phyloP scores from a whole-genome alignment of 1,140 invertebrate genomes.

The Penaeus vannamei region DNA sequence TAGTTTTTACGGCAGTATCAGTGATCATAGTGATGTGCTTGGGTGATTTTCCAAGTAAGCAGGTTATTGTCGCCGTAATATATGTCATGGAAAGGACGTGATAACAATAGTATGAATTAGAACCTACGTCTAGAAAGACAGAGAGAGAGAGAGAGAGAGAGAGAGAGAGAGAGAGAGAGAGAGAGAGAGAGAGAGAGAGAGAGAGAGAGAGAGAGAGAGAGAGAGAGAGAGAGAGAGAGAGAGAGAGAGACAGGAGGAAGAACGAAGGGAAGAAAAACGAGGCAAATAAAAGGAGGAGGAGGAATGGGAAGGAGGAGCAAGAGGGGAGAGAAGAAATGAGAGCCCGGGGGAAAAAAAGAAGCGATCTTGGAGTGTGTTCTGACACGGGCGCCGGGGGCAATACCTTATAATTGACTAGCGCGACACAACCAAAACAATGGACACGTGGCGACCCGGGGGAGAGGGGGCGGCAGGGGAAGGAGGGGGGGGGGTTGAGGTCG shows the following conservation, averaged over 20 bases:
- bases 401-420: constrained; percentile 31
- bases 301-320: neutral
- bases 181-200: constrained; percentile 13
- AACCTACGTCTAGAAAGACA: neutral
- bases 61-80: too few relatives aligned
- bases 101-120: neutral
- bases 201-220: neutral
- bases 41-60: too few relatives aligned
- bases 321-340: neutral
- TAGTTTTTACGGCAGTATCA: too few relatives aligned
- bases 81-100: too few relatives aligned
- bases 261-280: neutral
- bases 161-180: neutral
- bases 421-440: constrained; percentile 31
- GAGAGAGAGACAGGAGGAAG: neutral
- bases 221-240: neutral
- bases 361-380: neutral
- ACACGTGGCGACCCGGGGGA: neutral
- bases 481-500: neutral
- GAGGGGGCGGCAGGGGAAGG: neutral
- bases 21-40: too few relatives aligned
- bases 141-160: neutral
- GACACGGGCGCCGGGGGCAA: constrained; percentile 2
- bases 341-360: neutral
- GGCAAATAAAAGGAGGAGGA: neutral